Conservation (phyloP, 2,888 invertebrate genomes). For the Chymomyza caudatula region DNA sequence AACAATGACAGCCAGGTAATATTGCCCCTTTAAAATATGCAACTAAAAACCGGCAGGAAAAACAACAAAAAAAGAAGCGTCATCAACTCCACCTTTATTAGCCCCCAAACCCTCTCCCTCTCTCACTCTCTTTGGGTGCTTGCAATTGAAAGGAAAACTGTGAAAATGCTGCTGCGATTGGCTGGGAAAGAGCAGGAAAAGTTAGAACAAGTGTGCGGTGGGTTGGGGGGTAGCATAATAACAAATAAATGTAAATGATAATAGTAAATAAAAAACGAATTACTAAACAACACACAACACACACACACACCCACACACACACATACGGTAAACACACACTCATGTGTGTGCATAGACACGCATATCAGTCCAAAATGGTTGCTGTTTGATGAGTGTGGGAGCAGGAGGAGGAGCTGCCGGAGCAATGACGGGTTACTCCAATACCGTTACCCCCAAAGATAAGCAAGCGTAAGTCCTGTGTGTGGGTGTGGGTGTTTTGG, state of each 20-base stretch:
- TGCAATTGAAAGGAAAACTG: constrained; percentile 27
- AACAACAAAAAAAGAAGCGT: neutral
- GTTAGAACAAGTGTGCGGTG: neutral
- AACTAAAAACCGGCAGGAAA: neutral
- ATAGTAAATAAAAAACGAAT: constrained; percentile 71
- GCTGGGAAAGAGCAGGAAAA: neutral
- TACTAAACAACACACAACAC: constrained; percentile 64
- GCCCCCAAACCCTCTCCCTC: neutral
- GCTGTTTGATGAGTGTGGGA: neutral
- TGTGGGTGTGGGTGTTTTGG: neutral
- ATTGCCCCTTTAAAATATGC: neutral
- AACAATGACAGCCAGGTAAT: neutral
- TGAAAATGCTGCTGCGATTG: constrained; percentile 1
- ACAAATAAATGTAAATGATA: constrained; percentile 70
- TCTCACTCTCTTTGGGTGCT: neutral
- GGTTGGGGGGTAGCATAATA: constrained; percentile 44
- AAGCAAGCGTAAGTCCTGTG: neutral
- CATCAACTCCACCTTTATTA: neutral
- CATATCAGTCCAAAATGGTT: neutral
- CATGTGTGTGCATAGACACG: neutral
- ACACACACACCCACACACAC: constrained; percentile 50
- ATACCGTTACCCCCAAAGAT: neutral
- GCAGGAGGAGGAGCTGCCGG: neutral
- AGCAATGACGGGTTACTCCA: neutral
- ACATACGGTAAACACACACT: no score